Evolutionary conservation across 2,797 vertebrate species (phyloP), one percentile per base, ranked within the genome.

Genomic region (Poecilia wingei): DNA sequence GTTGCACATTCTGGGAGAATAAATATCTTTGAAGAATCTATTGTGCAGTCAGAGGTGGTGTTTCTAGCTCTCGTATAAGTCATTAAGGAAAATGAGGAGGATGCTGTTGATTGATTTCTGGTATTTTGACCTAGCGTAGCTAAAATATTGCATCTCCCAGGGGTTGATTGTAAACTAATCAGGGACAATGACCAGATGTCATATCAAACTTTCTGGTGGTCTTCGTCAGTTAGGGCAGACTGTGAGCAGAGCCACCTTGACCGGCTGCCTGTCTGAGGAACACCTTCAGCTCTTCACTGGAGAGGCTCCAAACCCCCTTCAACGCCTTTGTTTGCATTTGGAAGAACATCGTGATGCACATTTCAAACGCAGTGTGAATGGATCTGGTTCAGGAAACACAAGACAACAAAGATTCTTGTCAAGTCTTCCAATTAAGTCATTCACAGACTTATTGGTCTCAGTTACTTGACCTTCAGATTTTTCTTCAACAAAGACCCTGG

Each of bases 91-190:
- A n/a, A 6, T 53, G 51, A 53, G 8, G 22, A 55, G 22, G 22
- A 25, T 22, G 51, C 20, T 10, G 53, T 7, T 55, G 22, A 10
- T 55, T 55, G 25, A 55, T n/a, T 55, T 25, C 22, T 55, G 53
- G 22, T 3, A 55, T 55, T 55, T n/a, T n/a, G 53, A n/a, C 3
- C 1, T n/a, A 3, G 7, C 1, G 0, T 10, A 55, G 3, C 22
- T 55, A 55, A n/a, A 55, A 55, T 55, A 49, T 49, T 6, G 4
- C 16, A 25, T 25, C 1, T 53, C 0, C 20, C 20, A 20, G 51
- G 49, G 51, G 6, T 53, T 53, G 51, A 53, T 25, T 53, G 6
- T 53, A 25, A 53, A 53, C 20, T 53, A 53, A 25, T 25, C 20
- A 25, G 51, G 51, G 51, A 53, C 18, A 53, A 25, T 25, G 20